phyloP scores from a whole-genome alignment of 2,113 vertebrate genomes.

The Oreocharis arfaki region DNA sequence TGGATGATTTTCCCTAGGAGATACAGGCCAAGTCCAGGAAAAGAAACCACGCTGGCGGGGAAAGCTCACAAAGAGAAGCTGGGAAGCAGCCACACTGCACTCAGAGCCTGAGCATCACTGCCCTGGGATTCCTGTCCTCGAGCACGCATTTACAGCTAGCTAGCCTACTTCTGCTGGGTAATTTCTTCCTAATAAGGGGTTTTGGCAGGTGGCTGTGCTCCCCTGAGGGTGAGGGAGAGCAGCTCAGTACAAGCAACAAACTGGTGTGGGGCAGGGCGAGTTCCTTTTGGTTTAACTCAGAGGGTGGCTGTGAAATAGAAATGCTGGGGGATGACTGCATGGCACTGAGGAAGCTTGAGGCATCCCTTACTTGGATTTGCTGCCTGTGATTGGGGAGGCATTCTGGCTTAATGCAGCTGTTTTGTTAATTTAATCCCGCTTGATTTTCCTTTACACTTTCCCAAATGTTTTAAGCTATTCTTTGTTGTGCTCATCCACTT shows the following conservation, averaged over 20 bases:
- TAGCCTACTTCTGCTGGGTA: not conserved
- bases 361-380: not conserved
- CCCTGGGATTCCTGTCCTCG: not conserved
- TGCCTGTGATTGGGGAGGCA: not conserved
- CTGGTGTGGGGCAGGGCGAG: accelerated
- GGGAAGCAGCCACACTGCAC: not conserved
- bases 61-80: not conserved
- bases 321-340: not conserved
- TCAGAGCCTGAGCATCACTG: not conserved
- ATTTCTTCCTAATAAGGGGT: not conserved
- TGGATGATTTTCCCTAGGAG: not conserved
- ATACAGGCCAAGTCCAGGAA: not conserved
- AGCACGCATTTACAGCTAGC: not conserved
- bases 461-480: conserved; percentile 42
- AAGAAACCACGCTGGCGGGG: accelerated
- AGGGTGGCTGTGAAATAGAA: not conserved
- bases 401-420: conserved; percentile 7
- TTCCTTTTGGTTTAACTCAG: not conserved
- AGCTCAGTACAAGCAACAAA: not conserved
- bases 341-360: not conserved
- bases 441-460: conserved; percentile 36
- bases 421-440: conserved; percentile 12
- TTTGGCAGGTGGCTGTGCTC: not conserved
- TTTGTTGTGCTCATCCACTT: conserved; percentile 17
- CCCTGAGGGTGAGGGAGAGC: not conserved